Percentiles rank a stretch among this genome's conserved stretches.
Conservation (phyloP, 2,888 invertebrate species). For the Palloptera scutellata region DNA sequence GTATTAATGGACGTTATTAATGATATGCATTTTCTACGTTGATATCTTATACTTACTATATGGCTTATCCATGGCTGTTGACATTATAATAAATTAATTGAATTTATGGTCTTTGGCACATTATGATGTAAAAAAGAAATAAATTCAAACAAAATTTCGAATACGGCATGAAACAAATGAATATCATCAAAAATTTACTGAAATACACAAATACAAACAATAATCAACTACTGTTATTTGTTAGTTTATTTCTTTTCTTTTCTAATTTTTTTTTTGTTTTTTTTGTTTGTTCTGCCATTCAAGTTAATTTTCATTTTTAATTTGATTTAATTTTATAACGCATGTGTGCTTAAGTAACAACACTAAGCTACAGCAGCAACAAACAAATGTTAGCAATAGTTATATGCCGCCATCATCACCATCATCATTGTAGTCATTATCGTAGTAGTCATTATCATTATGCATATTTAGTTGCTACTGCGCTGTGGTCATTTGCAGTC, state of each 20-base stretch:
- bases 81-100: conserved; percentile 57
- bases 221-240: not conserved
- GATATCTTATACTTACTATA: conserved; percentile 16
- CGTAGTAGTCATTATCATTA: conserved; percentile 11
- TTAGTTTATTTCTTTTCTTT: conserved; percentile 26
- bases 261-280: conserved; percentile 14
- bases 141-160: conserved; percentile 1
- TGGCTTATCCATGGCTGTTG: conserved; percentile 37
- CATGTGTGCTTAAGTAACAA: conserved; percentile 1
- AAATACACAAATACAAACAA: not conserved
- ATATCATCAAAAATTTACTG: not conserved
- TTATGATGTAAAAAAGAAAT: conserved; percentile 46
- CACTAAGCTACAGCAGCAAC: not conserved
- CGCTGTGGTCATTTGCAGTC: conserved; percentile 8
- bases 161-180: not conserved
- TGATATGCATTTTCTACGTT: not conserved
- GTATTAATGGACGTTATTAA: too few species aligned
- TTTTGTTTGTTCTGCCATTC: not conserved
- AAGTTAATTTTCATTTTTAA: conserved; percentile 39
- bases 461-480: conserved; percentile 22
- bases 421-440: conserved; percentile 17
- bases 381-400: too few species aligned
- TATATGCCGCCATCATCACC: conserved; percentile 17
- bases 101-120: conserved; percentile 58
- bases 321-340: conserved; percentile 53